A percentile compares a stretch with the other conserved stretches of the same genome.
Evolutionary conservation across 2,113 vertebrate species (phyloP).

Genomic region (Sclerurus mexicanus): DNA sequence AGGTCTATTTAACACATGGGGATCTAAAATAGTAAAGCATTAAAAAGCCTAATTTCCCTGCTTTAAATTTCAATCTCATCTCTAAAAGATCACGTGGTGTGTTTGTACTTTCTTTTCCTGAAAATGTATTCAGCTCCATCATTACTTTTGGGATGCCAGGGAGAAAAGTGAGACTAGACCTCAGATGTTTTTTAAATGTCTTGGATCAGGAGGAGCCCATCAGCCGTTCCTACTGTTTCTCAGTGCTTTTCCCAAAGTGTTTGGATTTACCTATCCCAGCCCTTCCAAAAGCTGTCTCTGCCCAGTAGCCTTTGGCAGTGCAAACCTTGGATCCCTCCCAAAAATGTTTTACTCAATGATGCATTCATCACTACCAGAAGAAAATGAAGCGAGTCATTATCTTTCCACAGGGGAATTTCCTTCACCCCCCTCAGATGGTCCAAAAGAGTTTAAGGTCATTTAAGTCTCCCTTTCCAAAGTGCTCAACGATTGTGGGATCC

Average conservation of each 20-base stretch:
- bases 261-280: neutral
- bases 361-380: neutral
- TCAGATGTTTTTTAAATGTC: neutral
- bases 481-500: neutral
- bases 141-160: neutral
- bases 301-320: neutral
- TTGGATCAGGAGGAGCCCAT: neutral
- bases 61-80: neutral
- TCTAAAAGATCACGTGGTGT: neutral
- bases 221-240: neutral
- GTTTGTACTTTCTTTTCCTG: neutral
- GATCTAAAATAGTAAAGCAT: neutral
- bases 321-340: neutral
- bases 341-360: neutral
- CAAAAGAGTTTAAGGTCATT: neutral
- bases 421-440: neutral
- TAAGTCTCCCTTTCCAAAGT: neutral
- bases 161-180: neutral
- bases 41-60: neutral
- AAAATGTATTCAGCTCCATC: neutral
- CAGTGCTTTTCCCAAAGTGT: neutral
- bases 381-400: neutral
- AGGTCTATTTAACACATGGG: neutral
- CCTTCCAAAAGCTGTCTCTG: neutral
- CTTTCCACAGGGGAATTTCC: neutral